Conservation (phyloP, 2,113 vertebrate genomes). For the Poecile atricapillus region DNA sequence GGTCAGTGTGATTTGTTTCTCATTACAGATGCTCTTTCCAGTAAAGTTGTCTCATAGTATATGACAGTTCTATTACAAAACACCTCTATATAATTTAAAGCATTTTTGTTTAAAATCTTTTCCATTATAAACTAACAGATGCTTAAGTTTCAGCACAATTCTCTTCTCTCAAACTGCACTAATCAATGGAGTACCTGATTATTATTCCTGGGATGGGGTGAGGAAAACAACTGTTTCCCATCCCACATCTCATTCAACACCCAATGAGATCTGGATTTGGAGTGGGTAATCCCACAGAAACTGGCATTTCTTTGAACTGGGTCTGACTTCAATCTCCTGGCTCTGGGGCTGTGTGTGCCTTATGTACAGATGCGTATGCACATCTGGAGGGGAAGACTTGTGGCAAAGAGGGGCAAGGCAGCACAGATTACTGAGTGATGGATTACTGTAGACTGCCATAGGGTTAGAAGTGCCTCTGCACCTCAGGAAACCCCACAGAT, state of each 20-base stretch:
- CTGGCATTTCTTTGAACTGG: not conserved
- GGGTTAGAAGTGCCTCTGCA: not conserved
- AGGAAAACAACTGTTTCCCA: not conserved
- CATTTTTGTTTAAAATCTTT: not conserved
- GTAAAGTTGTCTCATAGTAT: conserved; percentile 40
- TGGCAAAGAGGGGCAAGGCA: not conserved
- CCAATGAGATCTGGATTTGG: not conserved
- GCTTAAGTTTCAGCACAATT: not conserved
- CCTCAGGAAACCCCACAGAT: not conserved
- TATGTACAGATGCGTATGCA: not conserved
- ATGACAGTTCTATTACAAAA: conserved; percentile 36
- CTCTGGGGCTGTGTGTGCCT: not conserved
- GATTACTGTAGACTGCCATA: not conserved
- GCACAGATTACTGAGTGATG: not conserved
- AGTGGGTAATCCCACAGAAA: not conserved
- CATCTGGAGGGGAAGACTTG: not conserved
- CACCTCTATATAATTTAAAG: not conserved
- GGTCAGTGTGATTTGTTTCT: conserved; percentile 37
- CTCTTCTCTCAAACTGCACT: not conserved
- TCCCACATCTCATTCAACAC: not conserved
- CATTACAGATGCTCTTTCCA: conserved; percentile 20
- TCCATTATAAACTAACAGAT: not conserved
- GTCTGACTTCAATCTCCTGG: not conserved
- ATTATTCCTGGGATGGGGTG: not conserved
- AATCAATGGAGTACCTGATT: not conserved